Evolutionary conservation across 2,797 vertebrate species (phyloP).

Genomic region (Halcyon badia): DNA sequence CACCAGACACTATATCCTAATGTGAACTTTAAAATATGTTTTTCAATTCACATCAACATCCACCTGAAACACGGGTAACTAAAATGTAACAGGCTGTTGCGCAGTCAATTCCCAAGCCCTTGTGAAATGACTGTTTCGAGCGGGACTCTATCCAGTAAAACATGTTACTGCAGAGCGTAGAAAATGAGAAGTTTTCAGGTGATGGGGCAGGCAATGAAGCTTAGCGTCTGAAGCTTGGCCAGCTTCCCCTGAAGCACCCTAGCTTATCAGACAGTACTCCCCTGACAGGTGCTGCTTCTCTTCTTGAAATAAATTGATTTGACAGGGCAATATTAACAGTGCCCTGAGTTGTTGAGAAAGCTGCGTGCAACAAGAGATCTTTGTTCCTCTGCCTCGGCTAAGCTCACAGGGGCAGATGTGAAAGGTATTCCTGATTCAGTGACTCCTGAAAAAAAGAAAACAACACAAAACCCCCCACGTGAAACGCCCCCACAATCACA

Average conservation of each 20-base stretch:
- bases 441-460: not conserved
- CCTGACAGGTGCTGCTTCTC: conserved; percentile 67
- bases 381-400: conserved; percentile 55
- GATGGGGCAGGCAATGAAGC: conserved; percentile 73
- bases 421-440: conserved; percentile 66
- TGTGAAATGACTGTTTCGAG: not conserved
- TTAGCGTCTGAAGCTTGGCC: conserved; percentile 53
- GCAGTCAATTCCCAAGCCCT: conserved; percentile 33
- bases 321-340: conserved; percentile 72
- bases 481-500: not conserved
- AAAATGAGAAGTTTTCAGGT: conserved; percentile 68
- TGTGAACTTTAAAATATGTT: conserved; percentile 12
- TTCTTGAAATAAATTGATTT: conserved; percentile 66
- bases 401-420: conserved; percentile 35
- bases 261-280: conserved; percentile 35
- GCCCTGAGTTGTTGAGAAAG: conserved; percentile 66
- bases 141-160: not conserved
- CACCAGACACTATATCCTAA: not conserved
- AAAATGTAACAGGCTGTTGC: conserved; percentile 1
- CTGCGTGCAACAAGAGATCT: conserved; percentile 57
- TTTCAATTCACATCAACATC: not conserved
- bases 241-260: conserved; percentile 40
- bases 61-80: not conserved
- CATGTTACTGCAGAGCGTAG: not conserved
- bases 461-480: not conserved